phyloP scores from a whole-genome alignment of 1,140 invertebrate species.

The Neodiprion lecontei region DNA sequence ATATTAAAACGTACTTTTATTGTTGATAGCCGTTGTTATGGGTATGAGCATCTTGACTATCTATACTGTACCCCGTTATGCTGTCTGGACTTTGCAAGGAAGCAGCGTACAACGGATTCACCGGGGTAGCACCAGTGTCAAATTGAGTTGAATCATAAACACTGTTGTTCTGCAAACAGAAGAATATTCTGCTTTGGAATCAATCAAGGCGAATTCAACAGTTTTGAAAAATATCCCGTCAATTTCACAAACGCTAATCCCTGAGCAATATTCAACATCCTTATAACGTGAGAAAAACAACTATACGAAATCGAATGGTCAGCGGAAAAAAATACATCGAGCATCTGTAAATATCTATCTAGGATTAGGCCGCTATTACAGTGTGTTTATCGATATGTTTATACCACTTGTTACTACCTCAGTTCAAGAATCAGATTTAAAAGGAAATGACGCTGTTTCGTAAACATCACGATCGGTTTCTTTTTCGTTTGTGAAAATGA shows the following conservation, averaged over 20 bases:
- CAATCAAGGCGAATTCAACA: constrained; percentile 32
- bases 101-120: constrained; percentile 75
- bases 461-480: no score
- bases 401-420: no score
- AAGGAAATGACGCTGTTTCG: no score
- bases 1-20: constrained; percentile 36
- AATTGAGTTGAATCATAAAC: constrained; percentile 83
- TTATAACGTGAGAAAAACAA: no score
- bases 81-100: constrained; percentile 79
- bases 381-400: no score
- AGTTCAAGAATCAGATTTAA: no score
- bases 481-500: no score
- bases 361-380: no score
- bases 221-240: constrained; percentile 10
- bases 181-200: constrained; percentile 50
- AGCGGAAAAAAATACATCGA: no score
- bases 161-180: constrained; percentile 73
- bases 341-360: no score
- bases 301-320: no score
- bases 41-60: constrained; percentile 56
- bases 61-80: constrained; percentile 69
- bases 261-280: no score
- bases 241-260: constrained; percentile 1
- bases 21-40: constrained; percentile 57
- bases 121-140: constrained; percentile 70